phyloP scores from a whole-genome alignment of 2,113 vertebrate genomes.

The Ailuropoda melanoleuca region DNA sequence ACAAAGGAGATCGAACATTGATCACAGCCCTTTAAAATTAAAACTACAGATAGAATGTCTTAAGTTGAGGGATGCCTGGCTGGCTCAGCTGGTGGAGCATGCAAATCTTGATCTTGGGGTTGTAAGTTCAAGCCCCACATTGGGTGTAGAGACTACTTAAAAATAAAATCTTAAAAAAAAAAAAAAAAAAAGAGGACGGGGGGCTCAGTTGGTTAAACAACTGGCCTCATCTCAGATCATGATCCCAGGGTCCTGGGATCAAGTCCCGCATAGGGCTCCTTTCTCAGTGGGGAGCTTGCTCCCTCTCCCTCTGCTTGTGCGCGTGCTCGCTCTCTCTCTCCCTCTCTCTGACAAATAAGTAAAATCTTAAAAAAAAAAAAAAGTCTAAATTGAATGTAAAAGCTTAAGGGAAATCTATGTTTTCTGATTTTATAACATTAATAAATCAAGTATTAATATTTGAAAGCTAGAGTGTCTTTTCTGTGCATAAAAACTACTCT shows the following conservation, averaged over 20 bases:
- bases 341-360: not conserved
- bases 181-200: too few relatives aligned
- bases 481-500: not conserved
- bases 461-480: not conserved
- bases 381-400: not conserved
- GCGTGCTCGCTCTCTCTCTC: rapidly evolving
- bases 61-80: too few relatives aligned
- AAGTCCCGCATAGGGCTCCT: not conserved
- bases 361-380: not conserved
- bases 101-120: too few relatives aligned
- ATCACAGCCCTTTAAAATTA: not conserved
- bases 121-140: too few relatives aligned
- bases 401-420: not conserved
- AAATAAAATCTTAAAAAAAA: too few relatives aligned
- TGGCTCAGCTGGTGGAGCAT: too few relatives aligned
- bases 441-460: not conserved
- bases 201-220: too few relatives aligned
- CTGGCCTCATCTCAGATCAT: too few relatives aligned
- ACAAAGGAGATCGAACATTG: not conserved
- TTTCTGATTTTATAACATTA: not conserved
- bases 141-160: too few relatives aligned
- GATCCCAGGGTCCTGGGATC: too few relatives aligned
- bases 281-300: too few relatives aligned
- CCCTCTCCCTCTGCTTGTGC: not conserved
- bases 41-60: not conserved